Conservation (phyloP, 2,797 vertebrate genomes). For the Ciconia nigra region DNA sequence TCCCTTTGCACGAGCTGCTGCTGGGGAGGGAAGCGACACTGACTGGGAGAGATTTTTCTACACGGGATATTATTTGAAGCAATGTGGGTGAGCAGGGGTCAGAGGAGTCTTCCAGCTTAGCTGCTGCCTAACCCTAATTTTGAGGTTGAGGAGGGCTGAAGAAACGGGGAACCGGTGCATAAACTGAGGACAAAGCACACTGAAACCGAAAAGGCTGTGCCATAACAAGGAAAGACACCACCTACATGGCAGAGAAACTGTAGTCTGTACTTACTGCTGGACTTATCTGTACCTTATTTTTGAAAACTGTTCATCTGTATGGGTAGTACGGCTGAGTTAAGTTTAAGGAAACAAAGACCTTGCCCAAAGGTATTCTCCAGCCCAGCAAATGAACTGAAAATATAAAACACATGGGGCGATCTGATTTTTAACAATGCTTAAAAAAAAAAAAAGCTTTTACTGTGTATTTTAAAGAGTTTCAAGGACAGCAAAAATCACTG, state of each 20-base stretch:
- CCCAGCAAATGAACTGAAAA: constrained; percentile 2
- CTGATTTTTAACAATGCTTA: neutral
- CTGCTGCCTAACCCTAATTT: neutral
- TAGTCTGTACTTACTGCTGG: neutral
- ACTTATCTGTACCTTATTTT: neutral
- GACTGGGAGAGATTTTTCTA: neutral
- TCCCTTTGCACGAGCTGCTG: neutral
- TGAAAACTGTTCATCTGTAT: neutral
- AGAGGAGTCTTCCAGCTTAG: neutral
- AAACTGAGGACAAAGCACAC: neutral
- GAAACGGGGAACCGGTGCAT: neutral
- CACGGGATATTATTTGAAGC: neutral
- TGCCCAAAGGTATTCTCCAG: neutral
- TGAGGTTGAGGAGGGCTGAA: neutral
- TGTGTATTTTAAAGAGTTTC: neutral
- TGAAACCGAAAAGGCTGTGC: neutral
- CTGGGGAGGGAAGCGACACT: neutral
- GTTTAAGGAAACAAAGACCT: neutral
- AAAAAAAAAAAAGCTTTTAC: neutral
- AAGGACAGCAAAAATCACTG: constrained; percentile 1
- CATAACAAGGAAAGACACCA: rapidly evolving
- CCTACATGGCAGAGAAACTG: neutral
- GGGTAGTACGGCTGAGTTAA: neutral
- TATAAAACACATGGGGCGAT: neutral
- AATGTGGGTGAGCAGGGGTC: neutral